A percentile compares a stretch with the other conserved stretches of the same genome.
Evolutionary conservation across 2,113 vertebrate species (phyloP).

Genomic region (Rousettus leschenaultii): DNA sequence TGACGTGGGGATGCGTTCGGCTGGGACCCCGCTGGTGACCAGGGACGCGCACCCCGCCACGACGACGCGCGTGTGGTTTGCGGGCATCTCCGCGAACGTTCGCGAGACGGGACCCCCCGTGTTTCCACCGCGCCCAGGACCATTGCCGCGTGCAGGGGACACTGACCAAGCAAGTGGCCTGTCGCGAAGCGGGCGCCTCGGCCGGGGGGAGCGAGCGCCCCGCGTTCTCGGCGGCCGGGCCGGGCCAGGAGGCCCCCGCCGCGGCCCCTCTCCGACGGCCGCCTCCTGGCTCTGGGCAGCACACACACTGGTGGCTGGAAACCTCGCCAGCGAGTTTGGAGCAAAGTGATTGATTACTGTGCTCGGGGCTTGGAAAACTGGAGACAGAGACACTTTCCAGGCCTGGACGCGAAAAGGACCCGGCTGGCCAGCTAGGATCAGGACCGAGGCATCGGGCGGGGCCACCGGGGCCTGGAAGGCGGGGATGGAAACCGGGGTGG

Average conservation of each 20-base stretch:
- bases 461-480: accelerated
- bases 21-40: not conserved
- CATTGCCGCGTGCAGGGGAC: not conserved
- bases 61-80: not conserved
- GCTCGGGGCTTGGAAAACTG: not conserved
- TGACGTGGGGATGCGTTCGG: no score
- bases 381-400: not conserved
- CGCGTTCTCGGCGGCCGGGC: not conserved
- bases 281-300: not conserved
- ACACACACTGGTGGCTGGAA: not conserved
- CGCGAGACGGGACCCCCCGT: accelerated
- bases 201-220: accelerated
- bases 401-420: not conserved
- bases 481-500: no score
- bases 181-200: not conserved
- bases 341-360: no score
- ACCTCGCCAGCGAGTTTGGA: not conserved
- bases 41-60: accelerated
- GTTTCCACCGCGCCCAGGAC: accelerated
- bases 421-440: not conserved
- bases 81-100: accelerated
- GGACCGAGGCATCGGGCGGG: not conserved
- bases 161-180: constrained; percentile 20
- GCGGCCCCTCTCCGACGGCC: not conserved
- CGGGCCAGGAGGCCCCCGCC: accelerated